Percentiles rank a stretch among this genome's conserved stretches.
phyloP scores from a whole-genome alignment of 2,888 invertebrate genomes.

The Cryptus armator region DNA sequence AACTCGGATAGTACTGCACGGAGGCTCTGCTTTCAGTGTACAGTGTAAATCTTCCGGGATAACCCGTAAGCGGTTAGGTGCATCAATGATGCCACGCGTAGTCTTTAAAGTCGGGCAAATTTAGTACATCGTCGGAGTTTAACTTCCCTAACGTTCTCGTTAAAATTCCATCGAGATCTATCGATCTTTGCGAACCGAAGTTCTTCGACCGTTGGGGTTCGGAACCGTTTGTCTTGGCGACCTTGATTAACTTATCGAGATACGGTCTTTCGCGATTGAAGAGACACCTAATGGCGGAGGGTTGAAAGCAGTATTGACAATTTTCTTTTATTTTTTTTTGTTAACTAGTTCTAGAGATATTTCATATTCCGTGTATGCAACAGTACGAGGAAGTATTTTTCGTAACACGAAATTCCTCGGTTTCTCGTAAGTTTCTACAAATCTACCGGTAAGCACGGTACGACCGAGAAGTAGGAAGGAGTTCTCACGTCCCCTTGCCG shows the following conservation, averaged over 20 bases:
- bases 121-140: conserved; percentile 20
- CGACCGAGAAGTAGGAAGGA: not conserved
- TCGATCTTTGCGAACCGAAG: conserved; percentile 17
- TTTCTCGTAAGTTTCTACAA: not conserved
- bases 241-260: conserved; percentile 43
- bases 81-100: not conserved
- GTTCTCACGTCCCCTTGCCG: conserved; percentile 24
- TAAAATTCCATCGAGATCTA: conserved; percentile 55
- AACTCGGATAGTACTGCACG: not conserved
- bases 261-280: not conserved
- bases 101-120: conserved; percentile 39
- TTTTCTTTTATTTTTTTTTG: not conserved
- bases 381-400: conserved; percentile 3
- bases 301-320: not conserved
- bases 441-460: not conserved
- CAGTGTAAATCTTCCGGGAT: not conserved
- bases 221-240: conserved; percentile 27
- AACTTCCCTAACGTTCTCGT: conserved; percentile 42
- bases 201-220: too few relatives aligned
- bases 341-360: not conserved
- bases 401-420: conserved; percentile 27
- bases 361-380: not conserved
- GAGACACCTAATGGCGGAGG: not conserved
- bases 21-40: not conserved
- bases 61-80: conserved; percentile 2